A percentile compares a stretch with the other conserved stretches of the same genome.
These are phyloP conservation scores for Acromyrmex heyeri DNA, from an alignment of 1,140 invertebrate species.

Conservation along the genomic window DNA sequence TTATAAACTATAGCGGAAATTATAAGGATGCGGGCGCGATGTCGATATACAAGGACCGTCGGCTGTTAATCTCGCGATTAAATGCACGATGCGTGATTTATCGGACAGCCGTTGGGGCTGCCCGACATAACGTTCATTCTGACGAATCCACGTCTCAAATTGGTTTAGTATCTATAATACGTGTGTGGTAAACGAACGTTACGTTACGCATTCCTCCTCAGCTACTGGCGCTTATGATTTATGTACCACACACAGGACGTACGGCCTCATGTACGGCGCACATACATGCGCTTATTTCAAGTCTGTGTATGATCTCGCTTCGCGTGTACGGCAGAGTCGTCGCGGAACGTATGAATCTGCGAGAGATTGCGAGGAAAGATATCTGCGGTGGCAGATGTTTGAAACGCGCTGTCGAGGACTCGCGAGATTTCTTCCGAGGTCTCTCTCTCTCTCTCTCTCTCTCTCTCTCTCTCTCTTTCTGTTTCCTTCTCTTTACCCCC, in stretches of 20 bases:
- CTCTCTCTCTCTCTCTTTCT: neutral
- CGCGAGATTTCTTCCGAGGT: slow-evolving; percentile 68
- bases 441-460: slow-evolving; percentile 32
- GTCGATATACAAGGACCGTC: neutral
- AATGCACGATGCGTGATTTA: slow-evolving; percentile 43
- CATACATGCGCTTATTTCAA: neutral
- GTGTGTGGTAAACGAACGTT: slow-evolving; percentile 71
- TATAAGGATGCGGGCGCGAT: neutral
- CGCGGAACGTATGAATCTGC: slow-evolving; percentile 61
- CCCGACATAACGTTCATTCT: slow-evolving; percentile 38
- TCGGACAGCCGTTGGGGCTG: slow-evolving; percentile 31
- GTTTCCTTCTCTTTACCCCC: slow-evolving; percentile 15
- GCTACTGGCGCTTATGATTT: slow-evolving; percentile 82
- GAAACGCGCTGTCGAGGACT: slow-evolving; percentile 80
- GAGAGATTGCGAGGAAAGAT: slow-evolving; percentile 73
- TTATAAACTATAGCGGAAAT: neutral
- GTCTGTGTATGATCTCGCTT: slow-evolving; percentile 46
- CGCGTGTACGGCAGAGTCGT: slow-evolving; percentile 48
- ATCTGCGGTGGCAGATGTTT: slow-evolving; percentile 80
- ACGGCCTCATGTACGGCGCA: slow-evolving; percentile 37
- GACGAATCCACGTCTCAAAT: slow-evolving; percentile 70
- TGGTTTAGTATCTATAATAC: slow-evolving; percentile 43
- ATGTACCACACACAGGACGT: slow-evolving; percentile 72
- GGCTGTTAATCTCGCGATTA: slow-evolving; percentile 36
- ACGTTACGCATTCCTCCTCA: slow-evolving; percentile 75